phyloP scores from a whole-genome alignment of 2,888 invertebrate genomes.

The Archaeoteleia sp. region DNA sequence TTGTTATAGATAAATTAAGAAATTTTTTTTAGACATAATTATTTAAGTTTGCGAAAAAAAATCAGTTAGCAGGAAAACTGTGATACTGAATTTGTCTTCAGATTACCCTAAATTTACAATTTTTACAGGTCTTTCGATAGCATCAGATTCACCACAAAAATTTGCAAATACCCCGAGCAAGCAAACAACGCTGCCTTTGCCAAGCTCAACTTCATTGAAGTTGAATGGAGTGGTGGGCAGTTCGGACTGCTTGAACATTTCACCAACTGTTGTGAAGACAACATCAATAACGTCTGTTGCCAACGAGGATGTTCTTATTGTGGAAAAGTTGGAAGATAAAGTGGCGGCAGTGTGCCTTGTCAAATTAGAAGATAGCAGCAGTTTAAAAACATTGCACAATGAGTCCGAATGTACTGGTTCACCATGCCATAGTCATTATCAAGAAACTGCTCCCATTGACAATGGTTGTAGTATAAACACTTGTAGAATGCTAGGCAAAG shows the following conservation, averaged over 20 bases:
- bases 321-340: slow-evolving; percentile 64
- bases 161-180: slow-evolving; percentile 59
- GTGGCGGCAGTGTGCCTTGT: slow-evolving; percentile 61
- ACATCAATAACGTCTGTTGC: slow-evolving; percentile 11
- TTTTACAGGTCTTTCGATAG: slow-evolving; percentile 66
- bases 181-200: slow-evolving; percentile 63
- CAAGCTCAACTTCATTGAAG: slow-evolving; percentile 63
- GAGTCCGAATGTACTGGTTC: not conserved
- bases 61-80: too few species aligned
- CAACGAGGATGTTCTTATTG: slow-evolving; percentile 63
- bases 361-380: slow-evolving; percentile 60
- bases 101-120: too few species aligned
- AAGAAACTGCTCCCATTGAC: not conserved
- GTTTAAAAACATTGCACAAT: slow-evolving; percentile 19
- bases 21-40: too few species aligned
- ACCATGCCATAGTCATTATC: slow-evolving; percentile 3
- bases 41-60: too few species aligned
- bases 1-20: too few species aligned
- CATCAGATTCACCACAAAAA: slow-evolving; percentile 71
- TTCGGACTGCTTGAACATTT: slow-evolving; percentile 24
- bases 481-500: too few species aligned
- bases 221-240: slow-evolving; percentile 62
- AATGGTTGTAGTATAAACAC: slow-evolving; percentile 7
- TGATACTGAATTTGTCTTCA: too few species aligned
- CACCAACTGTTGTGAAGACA: slow-evolving; percentile 1